These are phyloP conservation scores for Abscondita cerata DNA, from an alignment of 2,888 invertebrate species.

Conservation along the genomic window DNA sequence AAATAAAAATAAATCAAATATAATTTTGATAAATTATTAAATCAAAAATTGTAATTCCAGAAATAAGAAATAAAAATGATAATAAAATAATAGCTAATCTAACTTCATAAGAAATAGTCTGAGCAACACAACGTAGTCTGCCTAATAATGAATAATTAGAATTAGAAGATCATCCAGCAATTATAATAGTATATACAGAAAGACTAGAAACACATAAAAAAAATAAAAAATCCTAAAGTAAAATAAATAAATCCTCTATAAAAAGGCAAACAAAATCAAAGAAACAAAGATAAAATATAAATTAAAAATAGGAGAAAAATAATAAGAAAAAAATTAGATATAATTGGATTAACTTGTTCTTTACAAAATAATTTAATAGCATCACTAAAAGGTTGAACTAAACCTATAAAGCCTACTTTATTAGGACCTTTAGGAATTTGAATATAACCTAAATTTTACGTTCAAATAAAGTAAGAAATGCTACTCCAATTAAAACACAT, in stretches of 20 bases:
- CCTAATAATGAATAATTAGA: slow-evolving; percentile 77
- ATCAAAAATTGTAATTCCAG: too few species aligned
- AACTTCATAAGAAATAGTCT: slow-evolving; percentile 81
- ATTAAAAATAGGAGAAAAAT: slow-evolving; percentile 65
- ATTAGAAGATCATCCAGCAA: slow-evolving; percentile 75
- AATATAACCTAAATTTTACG: slow-evolving; percentile 75
- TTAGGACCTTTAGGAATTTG: slow-evolving; percentile 78
- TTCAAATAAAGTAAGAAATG: slow-evolving; percentile 76
- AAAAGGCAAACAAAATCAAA: slow-evolving; percentile 68
- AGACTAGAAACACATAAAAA: slow-evolving; percentile 70
- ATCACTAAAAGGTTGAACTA: slow-evolving; percentile 76
- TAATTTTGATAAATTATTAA: too few species aligned
- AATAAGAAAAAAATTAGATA: slow-evolving; percentile 69
- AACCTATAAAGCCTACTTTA: slow-evolving; percentile 68
- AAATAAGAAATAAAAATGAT: slow-evolving; percentile 65
- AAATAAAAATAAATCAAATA: too few species aligned
- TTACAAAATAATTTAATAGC: slow-evolving; percentile 76
- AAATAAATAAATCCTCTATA: slow-evolving; percentile 63
- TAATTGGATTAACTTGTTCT: slow-evolving; percentile 64
- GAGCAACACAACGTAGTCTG: slow-evolving; percentile 70
- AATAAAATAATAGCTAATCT: slow-evolving; percentile 71
- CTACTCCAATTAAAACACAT: slow-evolving; percentile 69
- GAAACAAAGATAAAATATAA: slow-evolving; percentile 66
- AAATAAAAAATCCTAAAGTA: slow-evolving; percentile 68
- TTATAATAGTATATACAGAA: too few species aligned